These are phyloP conservation scores for Scopus umbretta DNA, from an alignment of 2,113 vertebrate species.

Conservation along the genomic window DNA sequence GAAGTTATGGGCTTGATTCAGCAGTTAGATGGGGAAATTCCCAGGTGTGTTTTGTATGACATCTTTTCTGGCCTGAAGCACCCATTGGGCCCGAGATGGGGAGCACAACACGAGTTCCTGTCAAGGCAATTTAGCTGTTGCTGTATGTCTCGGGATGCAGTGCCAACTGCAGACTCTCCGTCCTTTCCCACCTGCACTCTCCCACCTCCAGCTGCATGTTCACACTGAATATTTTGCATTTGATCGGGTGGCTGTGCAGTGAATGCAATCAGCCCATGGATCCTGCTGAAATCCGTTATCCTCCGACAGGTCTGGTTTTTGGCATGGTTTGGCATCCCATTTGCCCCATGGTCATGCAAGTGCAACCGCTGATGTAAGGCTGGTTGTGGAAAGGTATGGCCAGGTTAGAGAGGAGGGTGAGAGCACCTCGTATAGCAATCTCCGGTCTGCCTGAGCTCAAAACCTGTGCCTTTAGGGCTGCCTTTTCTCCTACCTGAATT, in stretches of 20 bases:
- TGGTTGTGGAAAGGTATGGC: not conserved
- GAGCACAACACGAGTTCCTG: not conserved
- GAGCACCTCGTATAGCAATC: not conserved
- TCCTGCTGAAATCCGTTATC: not conserved
- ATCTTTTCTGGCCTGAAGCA: not conserved
- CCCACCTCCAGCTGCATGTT: not conserved
- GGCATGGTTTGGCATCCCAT: not conserved
- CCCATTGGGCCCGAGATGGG: not conserved
- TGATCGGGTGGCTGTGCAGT: not conserved
- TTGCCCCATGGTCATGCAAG: rapidly evolving
- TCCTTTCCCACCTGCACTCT: not conserved
- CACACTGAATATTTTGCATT: not conserved
- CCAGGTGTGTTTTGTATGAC: not conserved
- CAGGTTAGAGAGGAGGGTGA: not conserved
- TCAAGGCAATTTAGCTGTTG: not conserved
- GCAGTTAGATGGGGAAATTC: not conserved
- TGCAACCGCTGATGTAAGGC: not conserved
- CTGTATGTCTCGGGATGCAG: not conserved
- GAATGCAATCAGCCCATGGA: rapidly evolving
- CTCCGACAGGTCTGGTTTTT: not conserved
- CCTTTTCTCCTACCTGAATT: not conserved
- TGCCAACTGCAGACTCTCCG: not conserved
- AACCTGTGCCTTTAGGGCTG: not conserved
- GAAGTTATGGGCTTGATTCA: not conserved
- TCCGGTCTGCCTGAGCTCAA: not conserved